phyloP scores from a whole-genome alignment of 2,888 invertebrate species.

The Elysia crispata region DNA sequence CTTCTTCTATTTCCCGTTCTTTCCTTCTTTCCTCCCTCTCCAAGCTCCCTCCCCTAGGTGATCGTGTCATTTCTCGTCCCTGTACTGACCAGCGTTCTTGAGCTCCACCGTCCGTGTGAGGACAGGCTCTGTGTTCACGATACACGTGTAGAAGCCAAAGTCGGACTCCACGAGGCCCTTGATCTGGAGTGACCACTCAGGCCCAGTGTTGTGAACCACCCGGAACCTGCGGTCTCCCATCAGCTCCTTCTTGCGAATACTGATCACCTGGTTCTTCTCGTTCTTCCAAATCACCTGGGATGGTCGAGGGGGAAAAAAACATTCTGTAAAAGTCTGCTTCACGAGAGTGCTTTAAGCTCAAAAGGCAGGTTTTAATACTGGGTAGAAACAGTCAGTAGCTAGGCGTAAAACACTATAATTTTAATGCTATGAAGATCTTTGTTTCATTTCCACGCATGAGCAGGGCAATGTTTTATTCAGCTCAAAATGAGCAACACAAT shows the following conservation, averaged over 20 bases:
- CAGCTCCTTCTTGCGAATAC: conserved; percentile 48
- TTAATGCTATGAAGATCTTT: no score
- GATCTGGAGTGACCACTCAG: conserved; percentile 60
- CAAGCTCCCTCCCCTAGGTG: no score
- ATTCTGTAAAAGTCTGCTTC: no score
- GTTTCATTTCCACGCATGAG: not conserved
- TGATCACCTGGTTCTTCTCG: conserved; percentile 49
- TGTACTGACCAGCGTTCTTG: conserved; percentile 34
- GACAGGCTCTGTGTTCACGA: conserved; percentile 58
- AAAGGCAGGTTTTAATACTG: no score
- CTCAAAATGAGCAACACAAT: no score
- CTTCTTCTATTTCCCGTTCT: conserved; percentile 1
- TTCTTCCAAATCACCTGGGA: conserved; percentile 59
- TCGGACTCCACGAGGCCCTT: conserved; percentile 51
- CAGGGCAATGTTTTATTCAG: not conserved
- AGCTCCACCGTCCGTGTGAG: conserved; percentile 56
- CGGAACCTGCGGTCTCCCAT: conserved; percentile 52
- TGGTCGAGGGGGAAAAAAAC: no score
- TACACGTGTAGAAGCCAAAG: conserved; percentile 59
- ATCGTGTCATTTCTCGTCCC: no score
- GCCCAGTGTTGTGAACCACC: conserved; percentile 50
- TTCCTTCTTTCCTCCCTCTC: conserved; percentile 27
- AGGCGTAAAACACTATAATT: no score
- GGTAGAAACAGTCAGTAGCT: no score
- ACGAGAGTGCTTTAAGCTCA: no score